Conservation (phyloP, 2,888 invertebrate genomes). For the Pharmacophagus antenor region DNA sequence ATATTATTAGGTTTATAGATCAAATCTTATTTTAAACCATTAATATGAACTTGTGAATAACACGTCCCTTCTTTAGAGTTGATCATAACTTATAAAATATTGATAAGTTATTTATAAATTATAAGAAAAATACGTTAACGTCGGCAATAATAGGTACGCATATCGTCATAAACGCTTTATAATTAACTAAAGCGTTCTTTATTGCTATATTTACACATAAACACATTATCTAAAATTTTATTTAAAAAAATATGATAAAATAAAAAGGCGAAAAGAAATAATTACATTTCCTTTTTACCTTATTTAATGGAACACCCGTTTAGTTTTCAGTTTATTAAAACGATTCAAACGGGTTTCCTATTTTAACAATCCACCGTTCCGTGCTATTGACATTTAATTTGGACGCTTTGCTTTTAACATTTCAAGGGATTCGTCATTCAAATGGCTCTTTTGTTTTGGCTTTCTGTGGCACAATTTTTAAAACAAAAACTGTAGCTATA, state of each 20-base stretch:
- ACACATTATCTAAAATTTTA: neutral
- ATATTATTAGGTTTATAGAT: no score
- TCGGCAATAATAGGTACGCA: no score
- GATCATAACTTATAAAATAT: no score
- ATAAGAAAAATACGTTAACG: no score
- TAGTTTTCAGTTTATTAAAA: conserved; percentile 3
- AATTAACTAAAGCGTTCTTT: no score
- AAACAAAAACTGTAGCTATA: no score
- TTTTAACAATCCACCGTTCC: conserved; percentile 3
- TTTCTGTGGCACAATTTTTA: neutral
- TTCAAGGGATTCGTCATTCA: neutral
- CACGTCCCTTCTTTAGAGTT: no score
- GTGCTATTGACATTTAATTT: conserved; percentile 23
- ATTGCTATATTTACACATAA: neutral
- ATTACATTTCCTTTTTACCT: neutral
- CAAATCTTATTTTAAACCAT: no score
- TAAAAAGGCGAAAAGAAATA: no score
- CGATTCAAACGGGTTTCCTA: neutral
- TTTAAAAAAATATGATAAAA: neutral
- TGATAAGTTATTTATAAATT: no score
- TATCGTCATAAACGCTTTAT: no score
- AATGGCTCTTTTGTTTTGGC: neutral
- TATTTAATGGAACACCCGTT: neutral
- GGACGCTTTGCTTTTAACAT: conserved; percentile 9
- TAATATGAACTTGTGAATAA: no score